A percentile compares a stretch with the other conserved stretches of the same genome.
These are phyloP conservation scores for Philaethria dido DNA, from an alignment of 2,888 invertebrate species.

Conservation along the genomic window DNA sequence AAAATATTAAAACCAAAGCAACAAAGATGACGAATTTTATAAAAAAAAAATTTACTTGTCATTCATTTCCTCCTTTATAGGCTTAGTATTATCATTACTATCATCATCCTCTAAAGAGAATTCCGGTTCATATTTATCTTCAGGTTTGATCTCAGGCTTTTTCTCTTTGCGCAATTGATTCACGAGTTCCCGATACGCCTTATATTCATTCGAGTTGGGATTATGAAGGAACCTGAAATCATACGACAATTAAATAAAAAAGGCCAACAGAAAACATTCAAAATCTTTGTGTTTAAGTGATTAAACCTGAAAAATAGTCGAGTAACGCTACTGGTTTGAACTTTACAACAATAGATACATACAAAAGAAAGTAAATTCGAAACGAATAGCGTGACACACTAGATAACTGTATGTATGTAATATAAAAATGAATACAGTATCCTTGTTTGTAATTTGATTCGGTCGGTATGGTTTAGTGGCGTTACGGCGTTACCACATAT, in stretches of 20 bases:
- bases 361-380: too few species aligned
- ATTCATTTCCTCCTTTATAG: slow-evolving; percentile 67
- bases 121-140: slow-evolving; percentile 81
- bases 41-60: slow-evolving; percentile 71
- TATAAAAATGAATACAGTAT: slow-evolving; percentile 78
- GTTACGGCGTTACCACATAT: slow-evolving; percentile 84
- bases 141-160: slow-evolving; percentile 71
- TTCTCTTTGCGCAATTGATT: slow-evolving; percentile 59
- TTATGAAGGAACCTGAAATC: slow-evolving; percentile 79
- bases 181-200: slow-evolving; percentile 75
- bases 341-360: neutral
- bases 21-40: too few species aligned
- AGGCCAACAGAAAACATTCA: slow-evolving; percentile 52
- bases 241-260: slow-evolving; percentile 47
- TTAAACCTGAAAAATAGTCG: slow-evolving; percentile 57
- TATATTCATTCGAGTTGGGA: slow-evolving; percentile 73
- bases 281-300: slow-evolving; percentile 53
- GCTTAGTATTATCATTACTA: slow-evolving; percentile 63
- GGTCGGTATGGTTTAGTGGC: slow-evolving; percentile 74
- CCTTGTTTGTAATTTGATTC: slow-evolving; percentile 61
- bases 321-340: slow-evolving; percentile 36
- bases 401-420: slow-evolving; percentile 51
- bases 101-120: slow-evolving; percentile 79
- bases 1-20: too few species aligned
- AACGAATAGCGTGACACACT: slow-evolving; percentile 36